Conservation (phyloP, 2,888 invertebrate species). For the Harpalus rubripes region DNA sequence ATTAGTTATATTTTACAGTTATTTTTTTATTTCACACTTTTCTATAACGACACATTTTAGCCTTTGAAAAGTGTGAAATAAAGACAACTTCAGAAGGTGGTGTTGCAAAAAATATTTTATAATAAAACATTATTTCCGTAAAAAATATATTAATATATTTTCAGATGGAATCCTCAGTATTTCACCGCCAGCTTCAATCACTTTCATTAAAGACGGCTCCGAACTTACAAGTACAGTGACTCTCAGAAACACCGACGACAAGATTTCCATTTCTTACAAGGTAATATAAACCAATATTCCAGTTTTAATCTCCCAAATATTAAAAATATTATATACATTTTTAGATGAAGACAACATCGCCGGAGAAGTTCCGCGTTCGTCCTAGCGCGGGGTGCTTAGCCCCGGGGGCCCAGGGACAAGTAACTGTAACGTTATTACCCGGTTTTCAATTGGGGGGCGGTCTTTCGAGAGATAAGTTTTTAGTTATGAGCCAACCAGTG, state of each 20-base stretch:
- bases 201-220: conserved; percentile 84
- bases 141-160: conserved; percentile 62
- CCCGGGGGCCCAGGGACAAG: conserved; percentile 82
- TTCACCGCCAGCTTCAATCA: conserved; percentile 85
- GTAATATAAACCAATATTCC: conserved; percentile 75
- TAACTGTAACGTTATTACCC: conserved; percentile 87
- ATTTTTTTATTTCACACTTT: too few relatives aligned
- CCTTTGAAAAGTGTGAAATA: too few relatives aligned
- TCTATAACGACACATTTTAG: too few relatives aligned
- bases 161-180: conserved; percentile 80
- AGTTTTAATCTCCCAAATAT: too few relatives aligned
- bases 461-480: conserved; percentile 90
- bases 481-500: conserved; percentile 90
- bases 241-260: conserved; percentile 84
- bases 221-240: conserved; percentile 84
- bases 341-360: conserved; percentile 97
- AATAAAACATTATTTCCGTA: too few relatives aligned
- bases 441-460: conserved; percentile 85
- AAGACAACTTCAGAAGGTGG: too few relatives aligned
- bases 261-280: conserved; percentile 82
- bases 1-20: too few relatives aligned
- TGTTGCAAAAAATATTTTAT: too few relatives aligned
- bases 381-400: conserved; percentile 90
- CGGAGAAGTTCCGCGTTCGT: conserved; percentile 95
- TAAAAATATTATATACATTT: too few relatives aligned